Evolutionary conservation across 2,888 invertebrate genomes (phyloP).

Genomic region (Zaprionus obscuricornis): DNA sequence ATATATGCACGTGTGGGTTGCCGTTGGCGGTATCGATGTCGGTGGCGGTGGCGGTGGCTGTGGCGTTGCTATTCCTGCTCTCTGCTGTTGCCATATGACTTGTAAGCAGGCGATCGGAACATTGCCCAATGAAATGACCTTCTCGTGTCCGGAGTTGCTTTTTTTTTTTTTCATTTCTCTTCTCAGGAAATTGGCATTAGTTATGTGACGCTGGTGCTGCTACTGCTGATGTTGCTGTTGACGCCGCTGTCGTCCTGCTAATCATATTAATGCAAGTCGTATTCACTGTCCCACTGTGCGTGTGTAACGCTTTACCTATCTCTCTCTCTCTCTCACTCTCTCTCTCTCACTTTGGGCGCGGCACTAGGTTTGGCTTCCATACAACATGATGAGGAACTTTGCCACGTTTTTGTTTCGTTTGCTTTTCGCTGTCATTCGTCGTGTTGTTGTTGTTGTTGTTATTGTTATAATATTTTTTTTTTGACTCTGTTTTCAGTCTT

Average conservation of each 20-base stretch:
- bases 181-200: constrained; percentile 70
- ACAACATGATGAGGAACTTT: background rate
- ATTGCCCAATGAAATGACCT: constrained; percentile 50
- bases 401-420: too few species aligned
- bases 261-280: constrained; percentile 72
- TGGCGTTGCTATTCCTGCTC: too few species aligned
- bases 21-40: constrained; percentile 1
- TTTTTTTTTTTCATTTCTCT: background rate
- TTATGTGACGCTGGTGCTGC: too few species aligned
- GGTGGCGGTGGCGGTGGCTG: background rate
- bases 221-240: background rate
- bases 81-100: constrained; percentile 65
- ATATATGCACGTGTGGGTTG: constrained; percentile 46
- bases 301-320: too few species aligned
- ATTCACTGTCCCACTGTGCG: constrained; percentile 29
- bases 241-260: constrained; percentile 38
- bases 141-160: constrained; percentile 55
- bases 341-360: too few species aligned
- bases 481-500: constrained; percentile 29
- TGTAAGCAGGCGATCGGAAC: constrained; percentile 44
- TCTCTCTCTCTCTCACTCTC: too few species aligned
- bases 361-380: constrained; percentile 57
- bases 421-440: too few species aligned
- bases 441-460: too few species aligned
- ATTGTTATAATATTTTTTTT: background rate